Conservation (phyloP, 53 echinoderm and acorn worm species). For the Paelopatides confundens region DNA sequence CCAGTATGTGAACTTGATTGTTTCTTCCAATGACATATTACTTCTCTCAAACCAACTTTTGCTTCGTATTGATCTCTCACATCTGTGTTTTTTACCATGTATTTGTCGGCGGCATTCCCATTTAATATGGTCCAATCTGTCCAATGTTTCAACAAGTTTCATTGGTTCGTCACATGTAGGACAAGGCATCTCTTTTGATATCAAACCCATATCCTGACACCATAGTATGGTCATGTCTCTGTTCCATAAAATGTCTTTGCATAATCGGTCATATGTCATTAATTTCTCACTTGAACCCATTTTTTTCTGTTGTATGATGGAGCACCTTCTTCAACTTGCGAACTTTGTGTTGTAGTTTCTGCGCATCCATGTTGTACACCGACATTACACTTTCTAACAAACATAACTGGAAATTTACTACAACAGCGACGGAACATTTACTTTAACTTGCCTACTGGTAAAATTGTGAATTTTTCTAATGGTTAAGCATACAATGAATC, state of each 20-base stretch:
- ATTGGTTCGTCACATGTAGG: neutral
- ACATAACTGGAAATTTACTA: too few species aligned
- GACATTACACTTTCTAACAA: too few species aligned
- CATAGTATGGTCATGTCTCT: neutral
- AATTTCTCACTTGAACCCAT: too few species aligned
- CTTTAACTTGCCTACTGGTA: too few species aligned
- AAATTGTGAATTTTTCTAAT: too few species aligned
- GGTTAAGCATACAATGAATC: too few species aligned
- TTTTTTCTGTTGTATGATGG: too few species aligned
- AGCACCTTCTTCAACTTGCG: too few species aligned
- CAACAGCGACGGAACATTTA: too few species aligned
- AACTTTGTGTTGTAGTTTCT: too few species aligned
- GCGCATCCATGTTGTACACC: too few species aligned
- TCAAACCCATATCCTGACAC: neutral
- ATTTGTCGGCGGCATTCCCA: neutral
- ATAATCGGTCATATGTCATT: neutral
- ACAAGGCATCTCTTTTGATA: neutral
- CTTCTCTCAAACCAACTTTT: neutral
- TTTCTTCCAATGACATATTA: neutral
- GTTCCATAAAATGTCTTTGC: neutral
- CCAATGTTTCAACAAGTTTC: neutral
- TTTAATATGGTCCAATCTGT: neutral
- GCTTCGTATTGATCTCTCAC: neutral
- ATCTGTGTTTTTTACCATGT: neutral
- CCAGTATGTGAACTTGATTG: slow-evolving; percentile 61